Conservation (phyloP, 2,113 vertebrate genomes). For the Nicator chloris region DNA sequence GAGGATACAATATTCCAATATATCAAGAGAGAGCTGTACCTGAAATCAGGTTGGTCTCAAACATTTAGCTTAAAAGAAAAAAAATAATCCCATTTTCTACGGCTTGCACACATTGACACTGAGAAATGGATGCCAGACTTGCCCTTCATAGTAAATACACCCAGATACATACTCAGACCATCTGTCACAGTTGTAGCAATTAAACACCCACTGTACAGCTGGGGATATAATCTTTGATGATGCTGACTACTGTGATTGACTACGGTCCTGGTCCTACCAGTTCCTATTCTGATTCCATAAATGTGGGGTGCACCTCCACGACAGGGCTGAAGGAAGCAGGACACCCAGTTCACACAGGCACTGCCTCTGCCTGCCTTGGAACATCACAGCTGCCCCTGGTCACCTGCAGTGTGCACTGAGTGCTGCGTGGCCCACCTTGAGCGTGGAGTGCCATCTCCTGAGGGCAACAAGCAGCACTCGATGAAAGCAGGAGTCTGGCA, state of each 20-base stretch:
- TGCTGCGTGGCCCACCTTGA: accelerated
- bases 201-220: not conserved
- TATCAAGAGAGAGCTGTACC: not conserved
- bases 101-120: not conserved
- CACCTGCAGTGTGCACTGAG: accelerated
- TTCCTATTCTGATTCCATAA: not conserved
- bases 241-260: not conserved
- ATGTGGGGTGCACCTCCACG: accelerated
- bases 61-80: not conserved
- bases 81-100: not conserved
- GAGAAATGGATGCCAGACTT: not conserved
- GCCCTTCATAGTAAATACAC: not conserved
- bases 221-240: not conserved
- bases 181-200: not conserved
- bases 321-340: not conserved
- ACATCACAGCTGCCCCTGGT: not conserved
- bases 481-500: not conserved
- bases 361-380: not conserved
- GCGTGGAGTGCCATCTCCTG: not conserved
- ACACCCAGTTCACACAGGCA: accelerated
- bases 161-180: not conserved
- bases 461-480: not conserved
- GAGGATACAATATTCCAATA: not conserved
- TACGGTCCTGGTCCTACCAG: not conserved
- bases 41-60: not conserved